These are phyloP conservation scores for Aulostomus chinensis DNA, from an alignment of 2,797 vertebrate genomes.

Conservation along the genomic window DNA sequence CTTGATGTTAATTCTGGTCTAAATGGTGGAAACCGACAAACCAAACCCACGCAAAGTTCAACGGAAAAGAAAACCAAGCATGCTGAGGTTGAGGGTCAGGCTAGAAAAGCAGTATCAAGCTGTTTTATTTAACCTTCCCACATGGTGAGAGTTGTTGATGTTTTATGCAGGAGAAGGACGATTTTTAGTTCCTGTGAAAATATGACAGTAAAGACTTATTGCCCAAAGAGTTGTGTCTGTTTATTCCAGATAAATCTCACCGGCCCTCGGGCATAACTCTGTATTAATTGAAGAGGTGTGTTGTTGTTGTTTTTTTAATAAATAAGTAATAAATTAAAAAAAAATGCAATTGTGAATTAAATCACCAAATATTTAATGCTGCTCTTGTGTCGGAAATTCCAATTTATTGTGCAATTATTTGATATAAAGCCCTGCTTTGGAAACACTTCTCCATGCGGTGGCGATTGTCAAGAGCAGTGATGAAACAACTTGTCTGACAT, in stretches of 20 bases:
- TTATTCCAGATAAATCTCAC: constrained; percentile 74
- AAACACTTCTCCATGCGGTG: too few relatives aligned
- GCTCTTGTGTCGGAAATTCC: constrained; percentile 47
- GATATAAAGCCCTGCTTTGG: too few relatives aligned
- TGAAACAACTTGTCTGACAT: too few relatives aligned
- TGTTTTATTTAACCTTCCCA: constrained; percentile 49
- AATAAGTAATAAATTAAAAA: constrained; percentile 20
- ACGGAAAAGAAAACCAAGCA: constrained; percentile 32
- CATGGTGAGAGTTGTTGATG: constrained; percentile 44
- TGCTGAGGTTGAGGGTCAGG: constrained; percentile 38
- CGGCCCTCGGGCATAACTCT: constrained; percentile 58
- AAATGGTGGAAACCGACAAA: constrained; percentile 20
- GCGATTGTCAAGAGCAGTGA: too few relatives aligned
- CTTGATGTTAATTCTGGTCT: constrained; percentile 35
- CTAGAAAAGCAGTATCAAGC: constrained; percentile 34
- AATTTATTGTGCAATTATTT: constrained; percentile 62
- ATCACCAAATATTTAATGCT: constrained; percentile 57
- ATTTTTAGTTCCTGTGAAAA: constrained; percentile 53
- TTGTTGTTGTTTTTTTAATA: constrained; percentile 17
- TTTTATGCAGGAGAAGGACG: constrained; percentile 52
- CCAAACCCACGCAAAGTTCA: constrained; percentile 38
- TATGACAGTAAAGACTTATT: constrained; percentile 41
- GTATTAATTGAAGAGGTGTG: constrained; percentile 60
- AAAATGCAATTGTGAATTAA: constrained; percentile 54
- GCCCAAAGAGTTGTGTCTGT: constrained; percentile 66